Conservation (phyloP, 2,888 invertebrate species). For the Germaria angustata region DNA sequence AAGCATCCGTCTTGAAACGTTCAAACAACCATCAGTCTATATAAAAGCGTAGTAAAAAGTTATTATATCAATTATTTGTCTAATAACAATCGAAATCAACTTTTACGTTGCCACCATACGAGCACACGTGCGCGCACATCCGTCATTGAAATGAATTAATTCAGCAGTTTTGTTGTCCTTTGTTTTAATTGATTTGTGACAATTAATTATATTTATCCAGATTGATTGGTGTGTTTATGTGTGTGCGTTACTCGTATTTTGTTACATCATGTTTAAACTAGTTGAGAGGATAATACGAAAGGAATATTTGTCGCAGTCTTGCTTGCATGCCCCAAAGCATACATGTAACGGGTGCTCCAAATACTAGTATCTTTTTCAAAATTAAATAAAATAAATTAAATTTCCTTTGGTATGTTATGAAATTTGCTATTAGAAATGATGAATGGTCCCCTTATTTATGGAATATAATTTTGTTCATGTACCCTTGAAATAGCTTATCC, state of each 20-base stretch:
- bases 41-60: conserved; percentile 2
- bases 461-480: too few relatives aligned
- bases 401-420: too few relatives aligned
- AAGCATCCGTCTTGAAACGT: neutral
- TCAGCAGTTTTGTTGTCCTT: conserved; percentile 45
- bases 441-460: too few relatives aligned
- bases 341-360: too few relatives aligned
- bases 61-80: conserved; percentile 18
- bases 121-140: neutral
- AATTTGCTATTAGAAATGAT: too few relatives aligned
- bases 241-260: neutral
- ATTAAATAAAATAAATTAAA: too few relatives aligned
- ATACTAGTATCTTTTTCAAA: too few relatives aligned
- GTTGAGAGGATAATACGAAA: conserved; percentile 13
- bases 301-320: neutral
- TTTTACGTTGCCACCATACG: neutral
- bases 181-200: conserved; percentile 54
- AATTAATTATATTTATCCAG: conserved; percentile 62
- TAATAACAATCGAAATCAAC: conserved; percentile 36
- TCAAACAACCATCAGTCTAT: neutral
- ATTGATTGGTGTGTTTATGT: conserved; percentile 47
- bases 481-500: too few relatives aligned
- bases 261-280: neutral
- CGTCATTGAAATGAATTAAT: conserved; percentile 8
- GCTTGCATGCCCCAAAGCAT: neutral